phyloP scores from a whole-genome alignment of 92 coral and sea anemone genomes.

The Porites lobata region DNA sequence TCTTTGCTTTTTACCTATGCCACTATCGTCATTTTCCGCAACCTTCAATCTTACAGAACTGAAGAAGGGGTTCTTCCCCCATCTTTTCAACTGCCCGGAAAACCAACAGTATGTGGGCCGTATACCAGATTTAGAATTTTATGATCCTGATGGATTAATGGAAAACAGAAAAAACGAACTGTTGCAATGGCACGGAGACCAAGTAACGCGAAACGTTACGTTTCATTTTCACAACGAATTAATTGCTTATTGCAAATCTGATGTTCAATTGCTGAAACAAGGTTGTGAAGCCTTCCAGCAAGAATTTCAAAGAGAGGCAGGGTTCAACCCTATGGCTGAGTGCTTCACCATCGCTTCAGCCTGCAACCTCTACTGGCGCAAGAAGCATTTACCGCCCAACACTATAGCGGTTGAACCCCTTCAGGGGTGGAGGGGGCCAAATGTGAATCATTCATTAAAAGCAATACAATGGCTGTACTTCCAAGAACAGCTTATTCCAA shows the following conservation, averaged over 20 bases:
- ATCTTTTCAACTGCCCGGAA: too few relatives aligned
- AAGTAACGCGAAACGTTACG: too few relatives aligned
- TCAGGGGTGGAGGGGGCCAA: not conserved
- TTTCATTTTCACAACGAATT: conserved; percentile 13
- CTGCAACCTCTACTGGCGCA: not conserved
- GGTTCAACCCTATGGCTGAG: not conserved
- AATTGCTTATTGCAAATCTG: not conserved
- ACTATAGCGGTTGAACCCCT: not conserved
- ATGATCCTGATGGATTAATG: too few relatives aligned
- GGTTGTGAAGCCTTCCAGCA: not conserved
- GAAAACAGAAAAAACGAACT: too few relatives aligned
- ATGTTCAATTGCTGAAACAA: not conserved
- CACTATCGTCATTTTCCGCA: too few relatives aligned
- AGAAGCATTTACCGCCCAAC: not conserved
- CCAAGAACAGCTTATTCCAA: not conserved
- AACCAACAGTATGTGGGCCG: too few relatives aligned
- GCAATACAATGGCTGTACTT: not conserved
- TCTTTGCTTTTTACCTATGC: too few relatives aligned
- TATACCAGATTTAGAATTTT: too few relatives aligned
- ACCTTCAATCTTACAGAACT: too few relatives aligned
- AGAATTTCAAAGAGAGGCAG: not conserved
- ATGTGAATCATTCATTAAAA: not conserved
- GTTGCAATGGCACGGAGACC: too few relatives aligned
- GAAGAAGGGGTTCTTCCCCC: too few relatives aligned
- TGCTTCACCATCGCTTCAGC: not conserved